phyloP scores from a whole-genome alignment of 2,113 vertebrate species.

The Oenanthe melanoleuca region DNA sequence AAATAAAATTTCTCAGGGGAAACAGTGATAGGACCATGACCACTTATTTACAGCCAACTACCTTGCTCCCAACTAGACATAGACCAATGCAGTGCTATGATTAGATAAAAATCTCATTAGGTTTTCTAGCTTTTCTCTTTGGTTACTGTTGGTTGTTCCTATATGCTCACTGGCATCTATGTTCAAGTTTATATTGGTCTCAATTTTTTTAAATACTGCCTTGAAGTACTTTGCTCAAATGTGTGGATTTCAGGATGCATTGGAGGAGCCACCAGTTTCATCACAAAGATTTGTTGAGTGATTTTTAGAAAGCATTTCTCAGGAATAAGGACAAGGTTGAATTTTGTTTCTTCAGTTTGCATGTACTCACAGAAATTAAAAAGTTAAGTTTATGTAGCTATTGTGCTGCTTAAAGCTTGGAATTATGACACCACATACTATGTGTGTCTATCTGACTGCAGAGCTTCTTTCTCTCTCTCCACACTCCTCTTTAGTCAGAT shows the following conservation, averaged over 20 bases:
- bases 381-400: background rate
- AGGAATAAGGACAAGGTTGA: background rate
- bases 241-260: background rate
- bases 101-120: background rate
- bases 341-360: background rate
- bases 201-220: background rate
- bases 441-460: background rate
- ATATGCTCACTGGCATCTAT: background rate
- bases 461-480: background rate
- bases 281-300: background rate
- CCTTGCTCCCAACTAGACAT: background rate
- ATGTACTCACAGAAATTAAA: background rate
- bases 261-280: background rate
- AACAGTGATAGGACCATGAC: background rate
- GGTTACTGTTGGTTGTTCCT: background rate
- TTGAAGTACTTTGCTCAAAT: background rate
- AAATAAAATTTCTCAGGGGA: background rate
- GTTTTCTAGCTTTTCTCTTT: background rate
- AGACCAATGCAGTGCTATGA: background rate
- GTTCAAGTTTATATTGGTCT: background rate
- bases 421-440: background rate
- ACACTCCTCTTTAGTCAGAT: background rate
- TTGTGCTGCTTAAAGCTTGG: background rate
- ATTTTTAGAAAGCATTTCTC: background rate
- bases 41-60: background rate